Percentiles rank a stretch among this genome's conserved stretches.
Evolutionary conservation across 2,888 invertebrate genomes (phyloP).

Genomic region (Cylloceria caligata): DNA sequence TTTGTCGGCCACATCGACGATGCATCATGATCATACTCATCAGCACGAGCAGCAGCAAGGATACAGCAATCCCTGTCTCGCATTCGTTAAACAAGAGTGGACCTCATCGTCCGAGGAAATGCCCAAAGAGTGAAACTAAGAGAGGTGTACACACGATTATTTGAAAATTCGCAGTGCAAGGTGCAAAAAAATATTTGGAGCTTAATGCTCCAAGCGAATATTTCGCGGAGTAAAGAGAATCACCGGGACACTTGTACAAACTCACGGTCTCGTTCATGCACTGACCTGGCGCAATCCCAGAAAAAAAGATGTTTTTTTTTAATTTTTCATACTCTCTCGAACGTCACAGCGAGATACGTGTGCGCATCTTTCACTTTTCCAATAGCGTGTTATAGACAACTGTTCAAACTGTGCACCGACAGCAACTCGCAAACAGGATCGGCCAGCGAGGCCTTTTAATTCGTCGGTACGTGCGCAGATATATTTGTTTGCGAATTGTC

Average conservation of each 20-base stretch:
- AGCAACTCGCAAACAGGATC: conserved; percentile 62
- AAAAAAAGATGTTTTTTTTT: conserved; percentile 31
- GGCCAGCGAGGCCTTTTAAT: conserved; percentile 44
- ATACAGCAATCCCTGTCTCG: conserved; percentile 78
- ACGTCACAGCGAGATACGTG: conserved; percentile 42
- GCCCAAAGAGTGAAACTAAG: conserved; percentile 80
- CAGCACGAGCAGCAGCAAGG: conserved; percentile 66
- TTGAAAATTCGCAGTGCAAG: conserved; percentile 60
- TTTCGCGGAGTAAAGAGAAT: conserved; percentile 42
- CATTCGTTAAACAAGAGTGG: conserved; percentile 83
- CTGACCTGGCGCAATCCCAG: conserved; percentile 68
- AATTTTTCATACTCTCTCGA: neutral
- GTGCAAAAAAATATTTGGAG: conserved; percentile 36
- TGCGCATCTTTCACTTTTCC: conserved; percentile 69
- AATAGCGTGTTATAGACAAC: conserved; percentile 64
- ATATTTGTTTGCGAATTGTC: conserved; percentile 78
- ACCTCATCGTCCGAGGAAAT: conserved; percentile 79
- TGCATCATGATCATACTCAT: conserved; percentile 62
- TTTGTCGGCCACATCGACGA: conserved; percentile 33
- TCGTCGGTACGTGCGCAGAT: conserved; percentile 50
- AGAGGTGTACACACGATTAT: neutral
- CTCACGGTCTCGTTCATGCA: conserved; percentile 41
- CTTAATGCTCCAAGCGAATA: conserved; percentile 31
- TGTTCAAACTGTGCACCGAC: conserved; percentile 71
- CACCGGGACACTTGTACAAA: conserved; percentile 65